Evolutionary conservation across 2,888 invertebrate species (phyloP).

Genomic region (Nomada fabriciana): DNA sequence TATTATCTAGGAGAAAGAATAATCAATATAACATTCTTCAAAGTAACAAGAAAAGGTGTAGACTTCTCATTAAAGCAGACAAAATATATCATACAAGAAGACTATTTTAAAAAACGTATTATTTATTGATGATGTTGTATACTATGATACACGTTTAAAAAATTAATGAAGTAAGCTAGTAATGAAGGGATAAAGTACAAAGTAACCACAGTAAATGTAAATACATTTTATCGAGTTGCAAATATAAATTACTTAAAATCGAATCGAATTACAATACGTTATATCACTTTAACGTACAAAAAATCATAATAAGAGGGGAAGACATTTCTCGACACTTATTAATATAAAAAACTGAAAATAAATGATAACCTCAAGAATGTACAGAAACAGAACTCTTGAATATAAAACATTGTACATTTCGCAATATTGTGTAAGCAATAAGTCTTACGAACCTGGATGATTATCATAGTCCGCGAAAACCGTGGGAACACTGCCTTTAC

Average conservation of each 20-base stretch:
- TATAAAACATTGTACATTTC: slow-evolving; percentile 28
- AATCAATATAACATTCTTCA: background rate
- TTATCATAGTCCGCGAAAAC: slow-evolving; percentile 87
- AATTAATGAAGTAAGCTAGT: too few species aligned
- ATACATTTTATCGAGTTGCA: too few species aligned
- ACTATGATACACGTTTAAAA: too few species aligned
- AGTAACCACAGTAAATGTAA: too few species aligned
- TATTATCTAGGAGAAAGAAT: too few species aligned
- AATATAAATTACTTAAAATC: too few species aligned
- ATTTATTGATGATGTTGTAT: too few species aligned
- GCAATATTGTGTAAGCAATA: background rate
- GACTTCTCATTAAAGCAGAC: background rate
- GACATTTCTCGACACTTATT: too few species aligned
- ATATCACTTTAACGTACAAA: background rate
- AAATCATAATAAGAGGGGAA: background rate
- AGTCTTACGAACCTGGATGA: slow-evolving; percentile 76
- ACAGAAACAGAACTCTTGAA: slow-evolving; percentile 27
- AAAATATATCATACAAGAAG: background rate
- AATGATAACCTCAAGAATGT: slow-evolving; percentile 30
- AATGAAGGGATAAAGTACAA: too few species aligned
- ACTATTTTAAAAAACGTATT: background rate
- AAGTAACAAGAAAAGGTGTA: background rate
- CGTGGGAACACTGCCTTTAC: slow-evolving; percentile 90
- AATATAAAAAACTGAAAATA: background rate
- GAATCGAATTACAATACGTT: too few species aligned